phyloP scores from a whole-genome alignment of 1,140 invertebrate genomes.

The Sarcophaga bullata region DNA sequence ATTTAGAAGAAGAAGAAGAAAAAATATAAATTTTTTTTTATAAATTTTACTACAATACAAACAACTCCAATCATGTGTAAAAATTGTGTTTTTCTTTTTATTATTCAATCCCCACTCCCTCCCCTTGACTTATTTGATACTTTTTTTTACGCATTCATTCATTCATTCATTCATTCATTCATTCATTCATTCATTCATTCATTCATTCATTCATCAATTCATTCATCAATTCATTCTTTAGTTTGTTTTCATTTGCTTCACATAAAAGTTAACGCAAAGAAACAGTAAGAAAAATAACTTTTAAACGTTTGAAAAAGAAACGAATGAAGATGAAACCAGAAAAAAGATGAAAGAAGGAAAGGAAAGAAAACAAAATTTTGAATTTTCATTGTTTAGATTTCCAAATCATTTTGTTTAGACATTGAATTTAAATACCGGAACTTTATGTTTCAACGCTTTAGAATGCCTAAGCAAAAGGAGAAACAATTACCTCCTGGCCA shows the following conservation, averaged over 20 bases:
- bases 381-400: conserved; percentile 40
- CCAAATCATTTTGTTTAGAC: conserved; percentile 48
- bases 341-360: neutral
- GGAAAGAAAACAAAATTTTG: conserved; percentile 5
- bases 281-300: neutral
- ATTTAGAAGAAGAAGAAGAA: no score
- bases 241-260: no score
- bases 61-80: conserved; percentile 21
- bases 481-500: no score
- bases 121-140: neutral
- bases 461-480: no score
- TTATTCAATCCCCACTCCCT: no score
- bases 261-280: neutral
- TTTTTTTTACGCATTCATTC: conserved; percentile 12
- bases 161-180: no score
- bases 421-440: conserved; percentile 42
- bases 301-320: neutral
- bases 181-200: neutral
- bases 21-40: neutral
- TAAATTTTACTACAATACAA: neutral
- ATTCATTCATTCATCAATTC: no score
- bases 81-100: neutral
- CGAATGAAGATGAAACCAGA: neutral
- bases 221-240: conserved; percentile 41
- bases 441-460: conserved; percentile 42